Conservation (phyloP, 2,888 invertebrate genomes). For the Diarsia rubi region DNA sequence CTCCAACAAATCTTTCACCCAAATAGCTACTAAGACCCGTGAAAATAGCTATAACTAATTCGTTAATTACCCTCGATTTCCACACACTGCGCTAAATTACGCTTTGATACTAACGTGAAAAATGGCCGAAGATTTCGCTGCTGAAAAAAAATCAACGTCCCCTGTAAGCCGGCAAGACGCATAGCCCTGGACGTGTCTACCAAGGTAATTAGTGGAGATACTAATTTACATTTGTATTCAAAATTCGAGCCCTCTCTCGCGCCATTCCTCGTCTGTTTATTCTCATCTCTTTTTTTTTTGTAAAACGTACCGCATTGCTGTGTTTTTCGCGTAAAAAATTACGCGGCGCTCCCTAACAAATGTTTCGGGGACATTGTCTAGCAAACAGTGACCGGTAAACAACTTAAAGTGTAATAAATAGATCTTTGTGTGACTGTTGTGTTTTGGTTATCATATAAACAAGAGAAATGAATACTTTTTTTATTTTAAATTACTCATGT, state of each 20-base stretch:
- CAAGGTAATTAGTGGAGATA: slow-evolving; percentile 90
- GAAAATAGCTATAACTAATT: slow-evolving; percentile 59
- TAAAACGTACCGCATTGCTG: slow-evolving; percentile 90
- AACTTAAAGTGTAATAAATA: slow-evolving; percentile 81
- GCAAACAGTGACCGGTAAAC: slow-evolving; percentile 81
- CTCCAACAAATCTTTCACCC: slow-evolving; percentile 35
- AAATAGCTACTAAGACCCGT: slow-evolving; percentile 43
- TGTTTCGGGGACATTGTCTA: slow-evolving; percentile 84
- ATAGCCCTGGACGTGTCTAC: slow-evolving; percentile 89
- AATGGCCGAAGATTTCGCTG: slow-evolving; percentile 84
- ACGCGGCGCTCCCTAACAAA: slow-evolving; percentile 86
- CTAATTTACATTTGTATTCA: slow-evolving; percentile 92
- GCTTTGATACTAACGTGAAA: slow-evolving; percentile 76
- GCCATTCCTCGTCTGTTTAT: slow-evolving; percentile 90
- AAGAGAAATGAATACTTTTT: slow-evolving; percentile 27
- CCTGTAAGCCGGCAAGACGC: slow-evolving; percentile 89
- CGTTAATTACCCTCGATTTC: slow-evolving; percentile 68
- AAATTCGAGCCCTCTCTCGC: slow-evolving; percentile 90
- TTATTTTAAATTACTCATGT: slow-evolving; percentile 13
- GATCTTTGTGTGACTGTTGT: slow-evolving; percentile 67
- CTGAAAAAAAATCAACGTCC: slow-evolving; percentile 86
- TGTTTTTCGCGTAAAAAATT: slow-evolving; percentile 90
- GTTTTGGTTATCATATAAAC: slow-evolving; percentile 55
- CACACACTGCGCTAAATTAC: slow-evolving; percentile 69
- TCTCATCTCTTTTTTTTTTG: slow-evolving; percentile 88